Conservation (phyloP, 2,113 vertebrate genomes). For the Penelope pileata region DNA sequence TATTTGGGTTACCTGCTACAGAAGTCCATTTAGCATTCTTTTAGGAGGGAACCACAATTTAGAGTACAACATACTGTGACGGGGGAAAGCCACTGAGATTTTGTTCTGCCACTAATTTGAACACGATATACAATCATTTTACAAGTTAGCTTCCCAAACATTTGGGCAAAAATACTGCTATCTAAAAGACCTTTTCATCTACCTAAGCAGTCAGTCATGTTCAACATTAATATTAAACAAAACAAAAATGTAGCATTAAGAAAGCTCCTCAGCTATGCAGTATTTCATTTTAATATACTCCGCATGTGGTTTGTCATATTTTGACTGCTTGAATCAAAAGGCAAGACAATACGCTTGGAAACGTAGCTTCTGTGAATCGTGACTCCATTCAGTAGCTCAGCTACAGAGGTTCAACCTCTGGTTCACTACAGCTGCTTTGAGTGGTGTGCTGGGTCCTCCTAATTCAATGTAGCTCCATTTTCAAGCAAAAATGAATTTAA, state of each 20-base stretch:
- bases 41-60: background rate
- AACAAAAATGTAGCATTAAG: background rate
- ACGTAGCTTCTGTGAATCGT: background rate
- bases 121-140: background rate
- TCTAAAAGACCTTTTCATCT: background rate
- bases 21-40: background rate
- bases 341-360: background rate
- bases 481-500: background rate
- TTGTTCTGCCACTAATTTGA: background rate
- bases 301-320: background rate
- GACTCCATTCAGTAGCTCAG: background rate
- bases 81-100: background rate
- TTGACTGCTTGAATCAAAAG: background rate
- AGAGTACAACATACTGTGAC: fast-evolving
- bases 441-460: background rate
- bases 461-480: background rate
- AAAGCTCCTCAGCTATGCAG: background rate
- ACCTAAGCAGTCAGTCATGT: background rate
- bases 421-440: background rate
- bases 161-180: background rate
- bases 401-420: background rate
- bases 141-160: background rate
- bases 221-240: background rate
- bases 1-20: fast-evolving
- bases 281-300: background rate